Evolutionary conservation across 2,888 invertebrate genomes (phyloP).

Genomic region (Caenorhabditis panamensis): DNA sequence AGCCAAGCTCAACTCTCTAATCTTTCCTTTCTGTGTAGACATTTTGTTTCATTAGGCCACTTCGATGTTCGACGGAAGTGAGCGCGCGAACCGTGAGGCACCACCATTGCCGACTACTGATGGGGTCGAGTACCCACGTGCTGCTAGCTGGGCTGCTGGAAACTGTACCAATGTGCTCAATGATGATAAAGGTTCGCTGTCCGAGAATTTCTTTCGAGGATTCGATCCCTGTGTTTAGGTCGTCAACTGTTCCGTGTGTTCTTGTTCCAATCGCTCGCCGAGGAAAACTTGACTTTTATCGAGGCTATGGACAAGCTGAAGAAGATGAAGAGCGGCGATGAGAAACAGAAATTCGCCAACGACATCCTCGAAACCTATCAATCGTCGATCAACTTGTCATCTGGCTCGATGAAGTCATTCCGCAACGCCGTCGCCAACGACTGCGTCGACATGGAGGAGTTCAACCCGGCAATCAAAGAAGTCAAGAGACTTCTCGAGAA

Average conservation of each 20-base stretch:
- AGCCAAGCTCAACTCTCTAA: too few species aligned
- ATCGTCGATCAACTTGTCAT: constrained; percentile 76
- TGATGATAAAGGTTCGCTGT: constrained; percentile 76
- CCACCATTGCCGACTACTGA: constrained; percentile 61
- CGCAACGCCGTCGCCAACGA: constrained; percentile 71
- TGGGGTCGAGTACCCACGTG: constrained; percentile 79
- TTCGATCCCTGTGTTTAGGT: constrained; percentile 60
- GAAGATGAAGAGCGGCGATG: constrained; percentile 75
- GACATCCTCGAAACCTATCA: constrained; percentile 75
- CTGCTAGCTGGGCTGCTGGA: constrained; percentile 77
- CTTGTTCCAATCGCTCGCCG: constrained; percentile 78
- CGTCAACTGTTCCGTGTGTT: constrained; percentile 79
- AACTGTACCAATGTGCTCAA: constrained; percentile 75
- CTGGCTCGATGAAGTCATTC: constrained; percentile 75
- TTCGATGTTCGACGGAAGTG: constrained; percentile 65
- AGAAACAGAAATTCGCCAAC: constrained; percentile 72
- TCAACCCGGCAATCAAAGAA: constrained; percentile 77
- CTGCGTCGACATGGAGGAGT: constrained; percentile 72
- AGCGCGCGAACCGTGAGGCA: constrained; percentile 51
- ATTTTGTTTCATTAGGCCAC: too few species aligned
- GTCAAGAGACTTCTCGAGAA: constrained; percentile 78
- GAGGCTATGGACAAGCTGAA: constrained; percentile 77
- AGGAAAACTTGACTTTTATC: constrained; percentile 79
- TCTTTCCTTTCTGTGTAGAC: too few species aligned
- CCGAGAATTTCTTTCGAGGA: too few species aligned